phyloP scores from a whole-genome alignment of 2,888 invertebrate genomes.

The Hydroisotoma schaefferi region DNA sequence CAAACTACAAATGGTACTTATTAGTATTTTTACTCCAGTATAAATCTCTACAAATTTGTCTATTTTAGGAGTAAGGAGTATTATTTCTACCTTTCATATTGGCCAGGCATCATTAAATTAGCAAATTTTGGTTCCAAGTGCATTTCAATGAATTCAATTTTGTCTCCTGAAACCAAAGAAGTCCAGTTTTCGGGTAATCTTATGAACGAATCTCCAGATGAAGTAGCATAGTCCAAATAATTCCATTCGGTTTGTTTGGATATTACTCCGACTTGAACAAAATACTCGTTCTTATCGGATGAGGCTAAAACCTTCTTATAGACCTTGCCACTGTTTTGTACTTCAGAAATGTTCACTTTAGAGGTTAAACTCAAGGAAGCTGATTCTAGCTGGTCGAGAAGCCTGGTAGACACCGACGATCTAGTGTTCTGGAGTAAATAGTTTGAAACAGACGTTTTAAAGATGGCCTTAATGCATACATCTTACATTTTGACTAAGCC shows the following conservation, averaged over 20 bases:
- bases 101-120: slow-evolving; percentile 32
- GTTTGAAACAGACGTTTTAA: not conserved
- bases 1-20: slow-evolving; percentile 9
- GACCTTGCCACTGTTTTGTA: not conserved
- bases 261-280: slow-evolving; percentile 21
- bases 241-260: slow-evolving; percentile 5
- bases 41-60: not conserved
- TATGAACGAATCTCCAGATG: slow-evolving; percentile 18
- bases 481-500: not conserved
- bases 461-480: not conserved
- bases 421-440: slow-evolving; percentile 1
- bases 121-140: slow-evolving; percentile 24
- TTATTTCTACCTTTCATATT: slow-evolving; percentile 25
- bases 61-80: not conserved
- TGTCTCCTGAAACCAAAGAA: slow-evolving; percentile 8
- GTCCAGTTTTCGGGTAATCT: slow-evolving; percentile 34
- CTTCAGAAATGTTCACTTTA: not conserved
- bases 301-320: not conserved
- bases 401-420: slow-evolving; percentile 18
- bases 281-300: slow-evolving; percentile 1
- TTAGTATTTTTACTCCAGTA: not conserved
- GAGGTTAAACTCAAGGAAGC: slow-evolving; percentile 26
- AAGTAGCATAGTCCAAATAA: slow-evolving; percentile 8
- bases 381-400: slow-evolving; percentile 26
- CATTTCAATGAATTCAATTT: slow-evolving; percentile 33